Base-by-base conservation (phyloP, 53 echinoderm and acorn worm genomes). In the Actinopyga echinites region DNA sequence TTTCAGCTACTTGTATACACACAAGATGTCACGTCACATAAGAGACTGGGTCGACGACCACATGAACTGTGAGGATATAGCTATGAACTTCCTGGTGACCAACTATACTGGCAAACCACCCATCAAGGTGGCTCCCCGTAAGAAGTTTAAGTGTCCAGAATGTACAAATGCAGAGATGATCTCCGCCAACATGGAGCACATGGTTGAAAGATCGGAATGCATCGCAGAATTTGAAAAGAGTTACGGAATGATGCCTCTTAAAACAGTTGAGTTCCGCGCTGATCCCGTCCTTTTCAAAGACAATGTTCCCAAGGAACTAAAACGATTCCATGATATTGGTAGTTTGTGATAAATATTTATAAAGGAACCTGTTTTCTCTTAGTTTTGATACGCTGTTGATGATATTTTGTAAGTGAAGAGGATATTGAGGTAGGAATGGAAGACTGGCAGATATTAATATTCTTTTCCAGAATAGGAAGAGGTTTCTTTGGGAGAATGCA, bases 41-140 rank as follows among this genome's bases (percentile, higher is more conserved):
- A 90, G 95, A 62, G 65, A 83, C 1, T 99, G 94, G 99, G 94
- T 94, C 2, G 94, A 99, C 67, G 94, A 89, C 30, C 92, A 94
- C 81, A 92, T 94, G 92, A 99, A 99, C 89, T 99, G 99, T 58
- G 99, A 99, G 53, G 99, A 99, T 69, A 95, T 99, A 4, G 94
- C 99, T 55, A 99, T 99, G 92, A 99, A 99, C 83, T 99, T 99
- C 68, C 85, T 94, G 20, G 85, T 95, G 12, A 68, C 92, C 57
- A 95, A 94, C 91, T 80, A 79, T 45, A 99, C 99, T 11, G 99
- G 99, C 33, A 99, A 99, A 65, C 89, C 99, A 31, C 99, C 93
- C 13, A 91, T 93, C 58, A 93, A 93, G 24, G 99, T 99, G 42
- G 94, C 99, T 4, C 99, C 99, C 0, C 88, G 94, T 22, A 99